Evolutionary conservation across 1,140 invertebrate species (phyloP), one percentile per base, ranked within the genome.

Genomic region (Geopemphigus sp.): DNA sequence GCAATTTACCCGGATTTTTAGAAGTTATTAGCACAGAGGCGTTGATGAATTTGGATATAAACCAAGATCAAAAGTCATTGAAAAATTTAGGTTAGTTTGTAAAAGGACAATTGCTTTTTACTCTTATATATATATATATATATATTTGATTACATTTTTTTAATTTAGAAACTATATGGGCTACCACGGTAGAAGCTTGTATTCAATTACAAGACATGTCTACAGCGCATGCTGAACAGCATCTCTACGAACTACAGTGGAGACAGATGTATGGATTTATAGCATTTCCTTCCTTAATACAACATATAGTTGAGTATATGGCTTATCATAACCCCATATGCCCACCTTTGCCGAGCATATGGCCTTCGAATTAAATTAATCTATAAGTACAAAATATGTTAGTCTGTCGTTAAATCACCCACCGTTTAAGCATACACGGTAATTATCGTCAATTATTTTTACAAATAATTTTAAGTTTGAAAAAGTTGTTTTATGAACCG

Each of bases 161-260:
- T 80, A 70, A 14, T 82, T 82, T 81, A 84, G 84, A 84, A 81
- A 84, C 84, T 10, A 84, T 84, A 50, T 84, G 84, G 84, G 82
- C 82, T 24, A 82, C 82, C 2, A 84, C 83, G 1, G 83, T 84
- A 54, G 81, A 82, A n/a, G 83, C 83, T 10, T 84, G 84, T 81
- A 83, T 83, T 45, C 83, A 84, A 56, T 76, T 84, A 15, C 84
- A 84, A 81, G 82, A 84, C 26, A 74, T 83, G 82, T 82, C 53
- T 39, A 64, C 68, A 14, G 81, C 81, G 19, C 81, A 83, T 56
- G 82, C 82, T 5, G 81, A 82, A 76, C 83, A 83, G 63, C 70
- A 81, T 61, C 70, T 84, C n/a, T 68, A 82, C 2, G 83, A 84
- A 81, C 66, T 83, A n/a, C 82, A 83, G 63, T 84, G 83, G 83